Conservation (phyloP, 1,140 invertebrate genomes). For the Hyles vespertilio region DNA sequence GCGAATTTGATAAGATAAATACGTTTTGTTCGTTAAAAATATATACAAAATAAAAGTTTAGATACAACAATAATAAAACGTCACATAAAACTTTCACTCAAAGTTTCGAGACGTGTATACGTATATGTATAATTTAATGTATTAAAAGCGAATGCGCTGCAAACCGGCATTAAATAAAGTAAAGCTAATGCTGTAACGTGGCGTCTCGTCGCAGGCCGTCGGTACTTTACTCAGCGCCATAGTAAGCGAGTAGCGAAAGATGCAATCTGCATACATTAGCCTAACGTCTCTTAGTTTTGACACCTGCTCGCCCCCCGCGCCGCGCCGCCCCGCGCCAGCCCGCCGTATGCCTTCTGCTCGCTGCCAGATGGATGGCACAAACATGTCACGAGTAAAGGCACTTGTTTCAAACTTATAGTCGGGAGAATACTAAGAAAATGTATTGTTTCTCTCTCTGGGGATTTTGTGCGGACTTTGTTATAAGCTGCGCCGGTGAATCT, state of each 20-base stretch:
- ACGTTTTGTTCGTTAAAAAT: too few relatives aligned
- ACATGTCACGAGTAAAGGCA: slow-evolving; percentile 58
- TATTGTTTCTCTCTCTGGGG: slow-evolving; percentile 23
- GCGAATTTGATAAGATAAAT: too few relatives aligned
- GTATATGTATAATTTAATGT: not conserved
- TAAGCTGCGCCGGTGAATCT: too few relatives aligned
- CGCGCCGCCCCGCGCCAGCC: not conserved
- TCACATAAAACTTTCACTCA: too few relatives aligned
- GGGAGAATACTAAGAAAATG: slow-evolving; percentile 13
- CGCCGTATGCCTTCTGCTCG: slow-evolving; percentile 15
- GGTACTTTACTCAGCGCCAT: not conserved
- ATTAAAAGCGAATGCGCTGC: slow-evolving; percentile 6
- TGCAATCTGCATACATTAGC: slow-evolving; percentile 73
- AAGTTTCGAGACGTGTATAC: too few relatives aligned
- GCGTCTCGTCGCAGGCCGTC: slow-evolving; percentile 11
- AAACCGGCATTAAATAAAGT: slow-evolving; percentile 36
- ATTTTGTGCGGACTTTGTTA: slow-evolving; percentile 11
- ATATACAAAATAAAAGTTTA: too few relatives aligned
- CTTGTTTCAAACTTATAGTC: slow-evolving; percentile 40
- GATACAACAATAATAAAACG: too few relatives aligned
- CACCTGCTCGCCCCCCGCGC: slow-evolving; percentile 60
- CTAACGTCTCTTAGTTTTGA: slow-evolving; percentile 70
- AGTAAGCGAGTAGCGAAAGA: slow-evolving; percentile 39
- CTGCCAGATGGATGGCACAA: slow-evolving; percentile 56
- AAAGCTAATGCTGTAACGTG: slow-evolving; percentile 38